Percentiles rank a stretch among this genome's conserved stretches.
Evolutionary conservation across 2,888 invertebrate genomes (phyloP).

Genomic region (Cremastobaeus sp.): DNA sequence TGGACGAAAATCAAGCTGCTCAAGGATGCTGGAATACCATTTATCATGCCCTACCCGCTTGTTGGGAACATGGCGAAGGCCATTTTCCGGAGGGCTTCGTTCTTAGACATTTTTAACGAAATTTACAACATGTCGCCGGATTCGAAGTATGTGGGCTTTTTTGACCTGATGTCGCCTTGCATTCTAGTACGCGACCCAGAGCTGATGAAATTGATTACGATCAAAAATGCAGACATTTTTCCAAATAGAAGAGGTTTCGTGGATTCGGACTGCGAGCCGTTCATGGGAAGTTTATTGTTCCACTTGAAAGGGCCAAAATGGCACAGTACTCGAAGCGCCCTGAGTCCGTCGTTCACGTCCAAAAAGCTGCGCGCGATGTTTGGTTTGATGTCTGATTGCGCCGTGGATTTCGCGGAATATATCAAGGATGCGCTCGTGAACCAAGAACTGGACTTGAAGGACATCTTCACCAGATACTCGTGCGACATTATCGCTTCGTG

Average conservation of each 20-base stretch:
- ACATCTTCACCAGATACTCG: conserved; percentile 73
- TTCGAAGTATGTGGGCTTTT: conserved; percentile 69
- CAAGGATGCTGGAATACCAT: conserved; percentile 40
- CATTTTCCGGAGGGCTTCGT: conserved; percentile 38
- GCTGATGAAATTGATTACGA: conserved; percentile 68
- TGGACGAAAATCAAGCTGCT: conserved; percentile 39
- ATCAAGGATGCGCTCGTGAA: conserved; percentile 20
- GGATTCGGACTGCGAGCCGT: conserved; percentile 60
- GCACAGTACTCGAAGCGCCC: conserved; percentile 79
- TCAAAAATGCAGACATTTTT: conserved; percentile 71
- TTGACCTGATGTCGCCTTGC: conserved; percentile 66
- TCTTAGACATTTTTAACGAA: conserved; percentile 30
- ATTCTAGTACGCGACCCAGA: conserved; percentile 71
- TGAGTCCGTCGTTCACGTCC: conserved; percentile 81
- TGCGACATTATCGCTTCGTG: conserved; percentile 79
- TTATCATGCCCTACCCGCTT: conserved; percentile 55
- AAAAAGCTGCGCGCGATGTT: conserved; percentile 81
- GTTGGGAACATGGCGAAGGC: conserved; percentile 62
- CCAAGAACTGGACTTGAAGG: conserved; percentile 73
- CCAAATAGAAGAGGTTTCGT: conserved; percentile 66
- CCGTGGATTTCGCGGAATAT: conserved; percentile 65
- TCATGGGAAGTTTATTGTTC: conserved; percentile 65
- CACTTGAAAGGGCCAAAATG: conserved; percentile 77
- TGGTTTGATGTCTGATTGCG: conserved; percentile 77
- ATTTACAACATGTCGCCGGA: conserved; percentile 62